These are phyloP conservation scores for Temnothorax longispinosus DNA, from an alignment of 1,140 invertebrate genomes.

Conservation along the genomic window DNA sequence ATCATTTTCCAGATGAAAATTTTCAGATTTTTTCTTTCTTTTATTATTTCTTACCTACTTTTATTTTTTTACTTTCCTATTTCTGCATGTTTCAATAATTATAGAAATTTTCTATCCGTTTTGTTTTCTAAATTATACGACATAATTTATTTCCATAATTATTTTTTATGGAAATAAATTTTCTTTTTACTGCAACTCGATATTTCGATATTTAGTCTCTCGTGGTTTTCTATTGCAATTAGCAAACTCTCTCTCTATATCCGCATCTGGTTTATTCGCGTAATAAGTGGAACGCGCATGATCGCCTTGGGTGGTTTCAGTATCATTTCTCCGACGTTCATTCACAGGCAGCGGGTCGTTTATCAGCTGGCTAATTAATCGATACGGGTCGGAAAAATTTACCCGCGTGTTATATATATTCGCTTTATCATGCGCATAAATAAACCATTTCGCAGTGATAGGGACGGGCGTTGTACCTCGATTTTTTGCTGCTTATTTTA, in stretches of 20 bases:
- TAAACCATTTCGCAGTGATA: neutral
- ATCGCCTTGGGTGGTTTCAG: slow-evolving; percentile 44
- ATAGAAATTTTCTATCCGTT: neutral
- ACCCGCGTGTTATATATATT: slow-evolving; percentile 1
- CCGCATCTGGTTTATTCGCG: neutral
- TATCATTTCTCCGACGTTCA: slow-evolving; percentile 45
- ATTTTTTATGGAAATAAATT: neutral
- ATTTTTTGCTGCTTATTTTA: neutral
- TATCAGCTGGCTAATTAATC: slow-evolving; percentile 52
- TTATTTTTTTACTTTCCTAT: no score
- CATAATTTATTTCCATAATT: neutral
- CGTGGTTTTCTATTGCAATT: slow-evolving; percentile 23
- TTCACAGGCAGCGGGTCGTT: slow-evolving; percentile 27
- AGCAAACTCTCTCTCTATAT: neutral
- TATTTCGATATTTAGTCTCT: neutral
- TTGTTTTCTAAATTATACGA: neutral
- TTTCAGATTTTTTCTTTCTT: neutral
- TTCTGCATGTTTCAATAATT: neutral
- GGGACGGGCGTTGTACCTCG: neutral
- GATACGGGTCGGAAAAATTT: slow-evolving; percentile 31
- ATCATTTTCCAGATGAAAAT: neutral
- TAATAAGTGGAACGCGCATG: slow-evolving; percentile 15
- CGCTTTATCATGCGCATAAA: slow-evolving; percentile 5
- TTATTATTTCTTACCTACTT: neutral
- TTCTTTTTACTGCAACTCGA: neutral